Evolutionary conservation across 1,140 invertebrate genomes (phyloP), one percentile per base, ranked within the genome.

Genomic region (Cardiocondyla obscurior): DNA sequence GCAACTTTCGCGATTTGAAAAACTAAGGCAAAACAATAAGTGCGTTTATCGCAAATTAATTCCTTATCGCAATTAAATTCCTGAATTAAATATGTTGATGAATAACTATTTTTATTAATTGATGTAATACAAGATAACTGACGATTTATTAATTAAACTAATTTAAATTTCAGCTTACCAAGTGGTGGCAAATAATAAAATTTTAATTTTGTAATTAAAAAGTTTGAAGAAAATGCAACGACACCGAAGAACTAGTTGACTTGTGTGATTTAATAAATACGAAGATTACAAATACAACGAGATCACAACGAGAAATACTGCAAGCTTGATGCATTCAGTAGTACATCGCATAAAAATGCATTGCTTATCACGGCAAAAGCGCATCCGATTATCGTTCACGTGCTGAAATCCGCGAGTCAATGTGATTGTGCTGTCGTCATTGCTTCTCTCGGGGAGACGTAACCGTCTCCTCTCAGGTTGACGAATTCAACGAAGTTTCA

Each of bases 341-440:
- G 42, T 39, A 16, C 25, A 22, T 42, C 58, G 33, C 22, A 10
- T 22, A 12, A 73, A 81, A 42, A 81, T 81, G 39, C 42, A 6
- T 72, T n/a, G n/a, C 46, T 81, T 46, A 70, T 77, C 39, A 12
- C 42, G 10, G 4, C 39, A 36, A 6, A n/a, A 55, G 14, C 22
- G 6, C 39, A 46, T 36, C 39, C 67, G 14, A 14, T 46, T 30
- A 14, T 57, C 53, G 69, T 81, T 30, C 36, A 58, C 51, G 19
- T 73, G 53, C 19, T 73, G 19, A 73, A 73, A 57, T 10, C 8
- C 10, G 39, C 3, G 39, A 36, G 10, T 39, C 49, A 12, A 65
- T 51, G 42, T 76, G 62, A 79, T 57, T 28, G 16, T 10, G 10
- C 58, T 8, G 39, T 62, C 12, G 3, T 25, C 16, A 5, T 8